Evolutionary conservation across 1,140 invertebrate genomes (phyloP).

Genomic region (Apis laboriosa): DNA sequence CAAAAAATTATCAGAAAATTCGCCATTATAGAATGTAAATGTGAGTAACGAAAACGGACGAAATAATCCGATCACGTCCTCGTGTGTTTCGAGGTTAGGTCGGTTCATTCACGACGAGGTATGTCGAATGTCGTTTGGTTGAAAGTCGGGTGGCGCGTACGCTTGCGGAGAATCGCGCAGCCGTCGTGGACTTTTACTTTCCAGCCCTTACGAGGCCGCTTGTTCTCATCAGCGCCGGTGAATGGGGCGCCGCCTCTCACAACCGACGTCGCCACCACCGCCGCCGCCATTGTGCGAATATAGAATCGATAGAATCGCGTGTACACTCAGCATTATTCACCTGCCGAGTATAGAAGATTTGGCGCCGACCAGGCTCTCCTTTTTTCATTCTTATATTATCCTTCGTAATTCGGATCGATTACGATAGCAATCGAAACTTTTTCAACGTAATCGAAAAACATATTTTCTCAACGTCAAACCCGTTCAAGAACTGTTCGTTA

Average conservation of each 20-base stretch:
- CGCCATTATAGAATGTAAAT: background rate
- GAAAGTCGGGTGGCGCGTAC: conserved; percentile 21
- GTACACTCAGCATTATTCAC: conserved; percentile 73
- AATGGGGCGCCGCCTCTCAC: conserved; percentile 64
- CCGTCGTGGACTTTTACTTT: conserved; percentile 65
- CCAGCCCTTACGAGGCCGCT: conserved; percentile 58
- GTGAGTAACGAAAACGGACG: conserved; percentile 4
- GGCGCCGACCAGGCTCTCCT: conserved; percentile 63
- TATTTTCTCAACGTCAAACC: background rate
- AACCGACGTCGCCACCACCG: conserved; percentile 39
- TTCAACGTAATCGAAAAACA: background rate
- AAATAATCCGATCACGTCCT: background rate
- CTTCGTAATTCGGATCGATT: conserved; percentile 61
- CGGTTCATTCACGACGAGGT: conserved; percentile 28
- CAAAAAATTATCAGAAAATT: background rate
- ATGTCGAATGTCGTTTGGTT: conserved; percentile 18
- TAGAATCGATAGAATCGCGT: conserved; percentile 76
- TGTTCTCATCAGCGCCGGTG: conserved; percentile 66
- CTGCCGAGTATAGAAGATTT: conserved; percentile 73
- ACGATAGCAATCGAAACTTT: background rate
- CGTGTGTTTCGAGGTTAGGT: conserved; percentile 20
- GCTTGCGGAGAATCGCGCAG: conserved; percentile 19
- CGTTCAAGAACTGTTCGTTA: no score
- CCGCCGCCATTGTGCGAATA: conserved; percentile 67
- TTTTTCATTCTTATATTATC: conserved; percentile 38